Evolutionary conservation across 2,113 vertebrate genomes (phyloP).

Genomic region (Toxostoma redivivum): DNA sequence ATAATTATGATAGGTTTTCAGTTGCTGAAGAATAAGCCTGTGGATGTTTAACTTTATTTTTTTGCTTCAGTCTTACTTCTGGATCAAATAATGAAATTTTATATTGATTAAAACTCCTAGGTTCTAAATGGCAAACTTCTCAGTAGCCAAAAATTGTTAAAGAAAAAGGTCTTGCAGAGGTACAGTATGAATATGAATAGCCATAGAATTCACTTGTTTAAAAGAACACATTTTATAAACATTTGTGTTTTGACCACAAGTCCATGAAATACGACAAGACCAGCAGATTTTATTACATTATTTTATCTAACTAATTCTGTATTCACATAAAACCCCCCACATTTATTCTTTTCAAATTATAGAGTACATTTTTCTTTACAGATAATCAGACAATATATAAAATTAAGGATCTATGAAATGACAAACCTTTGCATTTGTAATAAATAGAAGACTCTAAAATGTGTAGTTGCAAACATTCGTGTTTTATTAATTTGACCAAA

Average conservation of each 20-base stretch:
- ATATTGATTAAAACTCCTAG: neutral
- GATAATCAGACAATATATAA: conserved; percentile 52
- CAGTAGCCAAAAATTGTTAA: neutral
- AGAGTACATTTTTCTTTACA: conserved; percentile 39
- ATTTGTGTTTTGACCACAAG: neutral
- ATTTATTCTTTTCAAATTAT: conserved; percentile 54
- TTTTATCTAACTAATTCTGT: conserved; percentile 5
- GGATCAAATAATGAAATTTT: neutral
- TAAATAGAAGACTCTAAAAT: conserved; percentile 34
- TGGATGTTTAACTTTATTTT: neutral
- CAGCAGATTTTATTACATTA: neutral
- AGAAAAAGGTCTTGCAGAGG: neutral
- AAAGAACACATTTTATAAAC: neutral
- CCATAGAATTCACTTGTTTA: neutral
- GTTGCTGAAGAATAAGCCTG: neutral
- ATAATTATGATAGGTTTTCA: neutral
- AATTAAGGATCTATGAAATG: conserved; percentile 52
- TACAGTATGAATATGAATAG: neutral
- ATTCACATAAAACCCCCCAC: neutral
- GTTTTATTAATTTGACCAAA: conserved; percentile 13
- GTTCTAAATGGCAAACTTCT: neutral
- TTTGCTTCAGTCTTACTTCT: neutral
- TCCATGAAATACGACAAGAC: neutral
- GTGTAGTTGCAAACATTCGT: neutral
- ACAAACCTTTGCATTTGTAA: conserved; percentile 20